Base-by-base conservation (phyloP, 2,888 invertebrate genomes). In the Meiosimyza platycephala region DNA sequence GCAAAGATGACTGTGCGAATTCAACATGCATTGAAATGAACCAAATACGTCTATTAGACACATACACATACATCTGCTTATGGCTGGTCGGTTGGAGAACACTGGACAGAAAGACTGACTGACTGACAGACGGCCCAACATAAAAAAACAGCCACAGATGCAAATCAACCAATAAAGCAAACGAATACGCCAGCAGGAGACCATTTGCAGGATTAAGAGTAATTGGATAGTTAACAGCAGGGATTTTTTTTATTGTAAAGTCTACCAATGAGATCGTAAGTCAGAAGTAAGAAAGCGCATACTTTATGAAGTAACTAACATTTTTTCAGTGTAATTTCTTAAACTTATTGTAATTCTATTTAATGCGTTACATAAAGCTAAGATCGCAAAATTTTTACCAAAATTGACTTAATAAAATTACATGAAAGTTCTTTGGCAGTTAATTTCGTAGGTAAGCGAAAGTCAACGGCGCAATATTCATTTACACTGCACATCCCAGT, bases 191-290 rank as follows among this genome's bases (percentile, higher is more conserved):
- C 67, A 67, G 57, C 57, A 55, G 48, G 67, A 57, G 48, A 22
- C 47, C 67, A 67, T 13, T 48, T 55, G n/a, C 48, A 57, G 57
- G 40, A 57, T 15, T 22, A 11, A 57, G 55, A 55, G 33, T 57
- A 57, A 67, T 67, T 57, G 67, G 57, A 55, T 57, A 47, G 67
- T 40, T 22, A 16, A 40, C 48, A 67, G 55, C 40, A 66, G 54
- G 54, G 55, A 54, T 52, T 66, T 16, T 66, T 16, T 11, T n/a
- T 18, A 40, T 40, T 40, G 40, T 40, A 16, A 40, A 48, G 16
- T 48, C 62, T 48, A 47, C 40, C 40, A 48, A 63, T 63, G 62
- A 63, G 66, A 55, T 47, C 66, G 47, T 40, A 66, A n/a, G 66
- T 66, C 16, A 52, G 16, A 55, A 54, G 28, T 28, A 18, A 28